A percentile compares a stretch with the other conserved stretches of the same genome.
Evolutionary conservation across 2,113 vertebrate genomes (phyloP).

Genomic region (Chionis minor): DNA sequence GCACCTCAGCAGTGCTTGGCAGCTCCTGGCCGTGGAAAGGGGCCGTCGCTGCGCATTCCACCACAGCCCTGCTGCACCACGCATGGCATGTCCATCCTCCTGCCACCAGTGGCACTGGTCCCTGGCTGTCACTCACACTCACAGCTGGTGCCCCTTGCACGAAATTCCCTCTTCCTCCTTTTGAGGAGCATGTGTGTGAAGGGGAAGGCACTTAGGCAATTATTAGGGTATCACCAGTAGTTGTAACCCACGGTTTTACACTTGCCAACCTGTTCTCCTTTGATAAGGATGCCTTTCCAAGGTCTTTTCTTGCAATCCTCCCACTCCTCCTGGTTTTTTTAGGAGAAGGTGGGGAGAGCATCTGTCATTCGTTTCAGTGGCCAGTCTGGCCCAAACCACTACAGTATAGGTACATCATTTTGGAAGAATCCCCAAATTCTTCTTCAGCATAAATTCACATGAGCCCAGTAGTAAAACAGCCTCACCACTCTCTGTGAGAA

Average conservation of each 20-base stretch:
- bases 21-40: background rate
- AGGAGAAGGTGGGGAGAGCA: no score
- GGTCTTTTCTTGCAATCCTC: background rate
- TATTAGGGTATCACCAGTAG: background rate
- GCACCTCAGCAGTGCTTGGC: background rate
- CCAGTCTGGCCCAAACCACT: no score
- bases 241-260: background rate
- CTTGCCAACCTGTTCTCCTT: background rate
- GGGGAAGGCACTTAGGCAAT: background rate
- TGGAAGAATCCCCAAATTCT: background rate
- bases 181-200: background rate
- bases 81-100: background rate
- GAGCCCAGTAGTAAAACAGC: background rate
- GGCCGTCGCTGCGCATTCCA: accelerated
- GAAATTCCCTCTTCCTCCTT: background rate
- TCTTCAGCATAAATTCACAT: background rate
- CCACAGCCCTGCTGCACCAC: background rate
- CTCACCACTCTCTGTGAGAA: background rate
- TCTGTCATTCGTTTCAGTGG: no score
- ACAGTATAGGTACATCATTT: background rate
- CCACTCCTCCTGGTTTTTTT: background rate
- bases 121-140: background rate
- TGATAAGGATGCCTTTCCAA: background rate
- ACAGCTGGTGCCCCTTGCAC: background rate
- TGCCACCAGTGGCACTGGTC: background rate